Evolutionary conservation across 2,888 invertebrate species (phyloP).

Genomic region (Chalcosyrphus nemorum): DNA sequence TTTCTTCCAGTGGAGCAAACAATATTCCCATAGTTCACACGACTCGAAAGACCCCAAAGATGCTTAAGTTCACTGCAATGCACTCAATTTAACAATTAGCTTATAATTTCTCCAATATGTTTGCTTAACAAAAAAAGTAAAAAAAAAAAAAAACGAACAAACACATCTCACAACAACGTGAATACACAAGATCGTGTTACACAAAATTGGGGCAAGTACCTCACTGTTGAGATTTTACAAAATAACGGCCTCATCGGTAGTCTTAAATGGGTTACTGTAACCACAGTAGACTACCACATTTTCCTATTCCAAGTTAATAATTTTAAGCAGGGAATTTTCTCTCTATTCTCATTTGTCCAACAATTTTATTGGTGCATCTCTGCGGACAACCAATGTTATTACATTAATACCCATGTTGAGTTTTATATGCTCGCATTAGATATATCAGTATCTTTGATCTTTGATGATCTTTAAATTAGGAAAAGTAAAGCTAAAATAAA

Average conservation of each 20-base stretch:
- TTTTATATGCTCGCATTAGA: slow-evolving; percentile 50
- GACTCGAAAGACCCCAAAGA: neutral
- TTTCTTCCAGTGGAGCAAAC: too few species aligned
- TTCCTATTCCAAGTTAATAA: slow-evolving; percentile 37
- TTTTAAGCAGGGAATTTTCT: neutral
- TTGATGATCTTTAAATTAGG: slow-evolving; percentile 7
- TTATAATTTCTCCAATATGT: slow-evolving; percentile 42
- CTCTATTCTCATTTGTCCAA: slow-evolving; percentile 17
- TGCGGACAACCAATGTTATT: slow-evolving; percentile 30
- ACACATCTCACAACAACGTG: slow-evolving; percentile 18
- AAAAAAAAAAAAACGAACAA: too few species aligned
- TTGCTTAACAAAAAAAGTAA: slow-evolving; percentile 12
- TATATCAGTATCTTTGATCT: slow-evolving; percentile 35
- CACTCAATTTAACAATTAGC: slow-evolving; percentile 42
- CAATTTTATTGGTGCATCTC: slow-evolving; percentile 22
- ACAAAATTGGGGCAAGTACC: slow-evolving; percentile 50
- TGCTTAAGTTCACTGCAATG: slow-evolving; percentile 5
- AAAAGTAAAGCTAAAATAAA: neutral
- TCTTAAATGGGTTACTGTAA: slow-evolving; percentile 51
- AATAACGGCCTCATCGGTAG: neutral
- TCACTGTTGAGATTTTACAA: slow-evolving; percentile 3
- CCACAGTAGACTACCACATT: slow-evolving; percentile 1
- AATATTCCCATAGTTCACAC: slow-evolving; percentile 48
- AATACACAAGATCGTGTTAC: slow-evolving; percentile 35
- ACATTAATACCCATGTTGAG: slow-evolving; percentile 39